Conservation (phyloP, 2,888 invertebrate genomes). For the Tetragonula carbonaria region DNA sequence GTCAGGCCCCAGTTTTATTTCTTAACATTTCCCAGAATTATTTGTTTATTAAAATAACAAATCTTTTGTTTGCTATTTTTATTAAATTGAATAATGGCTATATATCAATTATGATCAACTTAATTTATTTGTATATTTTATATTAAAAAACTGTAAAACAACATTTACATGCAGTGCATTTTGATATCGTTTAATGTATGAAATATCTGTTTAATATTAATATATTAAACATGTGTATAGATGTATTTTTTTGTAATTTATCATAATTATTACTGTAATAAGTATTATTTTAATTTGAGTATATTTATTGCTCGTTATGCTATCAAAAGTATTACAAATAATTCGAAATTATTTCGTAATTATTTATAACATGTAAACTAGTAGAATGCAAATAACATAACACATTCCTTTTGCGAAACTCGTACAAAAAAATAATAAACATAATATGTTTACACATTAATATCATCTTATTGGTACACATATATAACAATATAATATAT, state of each 20-base stretch:
- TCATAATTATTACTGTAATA: not conserved
- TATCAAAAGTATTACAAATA: constrained; percentile 23
- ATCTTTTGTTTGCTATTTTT: no score
- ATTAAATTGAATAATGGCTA: no score
- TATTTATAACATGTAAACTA: constrained; percentile 2
- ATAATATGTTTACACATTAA: no score
- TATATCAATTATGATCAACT: constrained; percentile 9
- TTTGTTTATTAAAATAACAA: constrained; percentile 88
- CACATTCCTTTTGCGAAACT: not conserved
- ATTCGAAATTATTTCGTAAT: not conserved
- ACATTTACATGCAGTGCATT: constrained; percentile 20
- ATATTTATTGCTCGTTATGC: constrained; percentile 12
- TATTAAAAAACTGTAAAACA: not conserved
- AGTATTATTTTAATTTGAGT: not conserved
- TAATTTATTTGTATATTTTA: constrained; percentile 25
- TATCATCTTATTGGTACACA: no score
- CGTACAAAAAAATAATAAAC: no score
- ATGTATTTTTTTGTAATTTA: constrained; percentile 27
- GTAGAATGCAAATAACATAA: not conserved
- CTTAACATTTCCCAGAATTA: constrained; percentile 95
- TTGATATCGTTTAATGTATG: constrained; percentile 26
- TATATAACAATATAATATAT: no score
- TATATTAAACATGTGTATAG: not conserved
- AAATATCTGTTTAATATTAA: constrained; percentile 25
- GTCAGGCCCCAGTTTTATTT: constrained; percentile 84